A percentile compares a stretch with the other conserved stretches of the same genome.
Evolutionary conservation across 2,797 vertebrate genomes (phyloP).

Genomic region (Arrhamphus sclerolepis): DNA sequence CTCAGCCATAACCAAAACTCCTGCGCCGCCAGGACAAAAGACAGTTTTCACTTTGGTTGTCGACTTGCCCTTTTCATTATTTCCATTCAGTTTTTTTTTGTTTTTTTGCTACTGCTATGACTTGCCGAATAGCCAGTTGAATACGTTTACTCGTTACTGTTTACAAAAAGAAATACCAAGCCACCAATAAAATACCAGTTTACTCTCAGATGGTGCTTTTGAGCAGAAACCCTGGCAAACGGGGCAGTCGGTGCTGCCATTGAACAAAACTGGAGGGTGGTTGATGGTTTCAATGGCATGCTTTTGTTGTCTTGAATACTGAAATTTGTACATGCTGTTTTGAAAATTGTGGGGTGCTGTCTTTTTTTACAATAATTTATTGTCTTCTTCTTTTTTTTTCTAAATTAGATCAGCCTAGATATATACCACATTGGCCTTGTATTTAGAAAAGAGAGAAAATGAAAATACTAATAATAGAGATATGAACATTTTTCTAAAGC

Average conservation of each 20-base stretch:
- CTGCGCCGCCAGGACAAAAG: constrained; percentile 80
- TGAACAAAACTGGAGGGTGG: constrained; percentile 65
- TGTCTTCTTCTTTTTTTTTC: constrained; percentile 70
- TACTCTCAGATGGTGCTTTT: constrained; percentile 79
- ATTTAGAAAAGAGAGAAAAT: constrained; percentile 85
- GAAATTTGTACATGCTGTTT: constrained; percentile 84
- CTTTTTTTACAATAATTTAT: constrained; percentile 78
- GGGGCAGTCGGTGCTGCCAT: constrained; percentile 72
- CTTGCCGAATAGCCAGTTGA: constrained; percentile 81
- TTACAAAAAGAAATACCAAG: constrained; percentile 77
- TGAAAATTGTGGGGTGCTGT: constrained; percentile 82
- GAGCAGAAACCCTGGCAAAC: constrained; percentile 63
- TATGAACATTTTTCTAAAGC: constrained; percentile 88
- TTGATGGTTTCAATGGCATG: constrained; percentile 59
- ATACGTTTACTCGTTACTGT: constrained; percentile 84
- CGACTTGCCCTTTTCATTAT: constrained; percentile 58
- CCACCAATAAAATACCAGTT: constrained; percentile 79
- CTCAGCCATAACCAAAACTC: constrained; percentile 88
- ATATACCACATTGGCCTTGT: constrained; percentile 91
- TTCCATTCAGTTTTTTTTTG: constrained; percentile 63
- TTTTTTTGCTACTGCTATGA: constrained; percentile 78
- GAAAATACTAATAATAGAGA: constrained; percentile 87
- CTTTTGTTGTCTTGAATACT: constrained; percentile 77
- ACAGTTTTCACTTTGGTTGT: constrained; percentile 67
- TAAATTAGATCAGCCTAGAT: constrained; percentile 85